Conservation (phyloP, 2,888 invertebrate genomes). For the Drosophila mercatorum region DNA sequence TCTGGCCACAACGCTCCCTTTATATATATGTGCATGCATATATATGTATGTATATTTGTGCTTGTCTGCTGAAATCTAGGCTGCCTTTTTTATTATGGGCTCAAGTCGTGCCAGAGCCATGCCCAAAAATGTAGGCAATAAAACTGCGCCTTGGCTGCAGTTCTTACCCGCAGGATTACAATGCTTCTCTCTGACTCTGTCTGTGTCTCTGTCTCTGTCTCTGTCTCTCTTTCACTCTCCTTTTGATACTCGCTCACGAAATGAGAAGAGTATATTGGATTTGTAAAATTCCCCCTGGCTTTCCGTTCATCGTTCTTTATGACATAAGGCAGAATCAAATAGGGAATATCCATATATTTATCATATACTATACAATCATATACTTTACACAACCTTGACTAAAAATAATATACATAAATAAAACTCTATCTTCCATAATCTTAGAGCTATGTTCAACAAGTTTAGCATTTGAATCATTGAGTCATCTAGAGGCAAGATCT, state of each 20-base stretch:
- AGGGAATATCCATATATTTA: no score
- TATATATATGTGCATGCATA: neutral
- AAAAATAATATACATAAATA: no score
- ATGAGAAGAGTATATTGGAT: neutral
- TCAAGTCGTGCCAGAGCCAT: conserved; percentile 45
- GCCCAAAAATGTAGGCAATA: conserved; percentile 40
- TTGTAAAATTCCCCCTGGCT: neutral
- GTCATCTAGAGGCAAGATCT: neutral
- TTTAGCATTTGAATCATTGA: neutral
- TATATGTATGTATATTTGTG: conserved; percentile 1
- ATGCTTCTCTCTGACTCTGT: no score
- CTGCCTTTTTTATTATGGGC: conserved; percentile 55
- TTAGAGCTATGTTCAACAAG: neutral
- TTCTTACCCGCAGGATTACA: conserved; percentile 34
- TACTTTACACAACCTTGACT: no score
- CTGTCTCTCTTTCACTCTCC: neutral
- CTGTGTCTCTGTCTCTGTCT: neutral
- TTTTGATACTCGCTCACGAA: neutral
- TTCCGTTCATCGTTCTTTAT: no score
- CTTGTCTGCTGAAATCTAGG: conserved; percentile 59
- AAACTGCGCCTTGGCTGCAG: conserved; percentile 57
- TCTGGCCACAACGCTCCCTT: conserved; percentile 32
- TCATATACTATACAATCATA: no score
- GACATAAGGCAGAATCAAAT: no score
- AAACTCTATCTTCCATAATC: neutral